Conservation (phyloP, 2,888 invertebrate species). For the Drosophila fungiperda region DNA sequence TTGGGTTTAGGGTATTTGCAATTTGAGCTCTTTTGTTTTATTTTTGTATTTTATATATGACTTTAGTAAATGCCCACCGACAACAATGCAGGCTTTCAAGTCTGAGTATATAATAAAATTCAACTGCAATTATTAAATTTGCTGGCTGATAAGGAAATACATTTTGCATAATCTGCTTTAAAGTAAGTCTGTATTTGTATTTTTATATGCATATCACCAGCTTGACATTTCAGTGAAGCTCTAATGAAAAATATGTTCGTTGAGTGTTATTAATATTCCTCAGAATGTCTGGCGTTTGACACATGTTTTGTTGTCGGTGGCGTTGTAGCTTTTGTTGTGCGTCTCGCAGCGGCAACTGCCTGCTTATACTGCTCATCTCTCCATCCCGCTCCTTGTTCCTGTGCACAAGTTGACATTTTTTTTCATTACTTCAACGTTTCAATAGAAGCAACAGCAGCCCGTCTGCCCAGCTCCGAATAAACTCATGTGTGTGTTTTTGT, state of each 20-base stretch:
- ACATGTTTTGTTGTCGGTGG: constrained; percentile 77
- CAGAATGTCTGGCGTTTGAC: constrained; percentile 79
- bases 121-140: constrained; percentile 61
- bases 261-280: constrained; percentile 80
- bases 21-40: neutral
- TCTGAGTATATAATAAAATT: constrained; percentile 1
- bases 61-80: constrained; percentile 16
- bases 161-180: constrained; percentile 56
- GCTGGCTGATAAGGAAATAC: constrained; percentile 27
- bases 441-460: constrained; percentile 65
- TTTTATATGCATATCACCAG: constrained; percentile 40
- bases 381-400: neutral
- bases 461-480: constrained; percentile 33
- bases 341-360: constrained; percentile 9
- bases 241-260: constrained; percentile 79
- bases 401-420: constrained; percentile 73
- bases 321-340: constrained; percentile 50
- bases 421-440: constrained; percentile 79
- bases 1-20: neutral
- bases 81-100: constrained; percentile 22
- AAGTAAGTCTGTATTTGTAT: constrained; percentile 20
- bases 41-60: neutral
- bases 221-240: constrained; percentile 71
- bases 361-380: constrained; percentile 9
- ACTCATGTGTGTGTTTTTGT: constrained; percentile 7